phyloP scores from a whole-genome alignment of 2,888 invertebrate genomes.

The Orthonychiurus folsomi region DNA sequence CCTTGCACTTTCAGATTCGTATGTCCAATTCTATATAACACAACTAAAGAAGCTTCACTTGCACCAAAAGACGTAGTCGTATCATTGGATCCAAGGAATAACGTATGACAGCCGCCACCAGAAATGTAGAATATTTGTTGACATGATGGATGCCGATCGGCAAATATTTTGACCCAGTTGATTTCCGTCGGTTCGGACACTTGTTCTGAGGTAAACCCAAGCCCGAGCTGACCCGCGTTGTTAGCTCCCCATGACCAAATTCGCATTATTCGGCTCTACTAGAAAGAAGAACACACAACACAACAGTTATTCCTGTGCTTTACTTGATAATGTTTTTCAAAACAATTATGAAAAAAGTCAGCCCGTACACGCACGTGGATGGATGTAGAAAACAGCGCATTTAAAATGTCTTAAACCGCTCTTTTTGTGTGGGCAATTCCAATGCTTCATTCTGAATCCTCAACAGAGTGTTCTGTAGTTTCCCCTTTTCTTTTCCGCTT shows the following conservation, averaged over 20 bases:
- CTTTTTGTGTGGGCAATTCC: too few species aligned
- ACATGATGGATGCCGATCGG: neutral
- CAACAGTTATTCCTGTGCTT: too few species aligned
- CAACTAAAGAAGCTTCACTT: neutral
- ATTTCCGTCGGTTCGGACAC: slow-evolving; percentile 29
- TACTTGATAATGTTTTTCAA: too few species aligned
- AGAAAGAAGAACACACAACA: too few species aligned
- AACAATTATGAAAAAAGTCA: too few species aligned
- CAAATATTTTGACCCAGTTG: neutral
- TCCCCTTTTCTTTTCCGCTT: too few species aligned
- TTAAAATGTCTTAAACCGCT: too few species aligned
- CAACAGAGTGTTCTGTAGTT: too few species aligned
- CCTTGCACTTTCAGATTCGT: neutral
- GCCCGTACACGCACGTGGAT: too few species aligned
- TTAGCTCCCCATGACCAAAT: slow-evolving; percentile 39
- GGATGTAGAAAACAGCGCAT: too few species aligned
- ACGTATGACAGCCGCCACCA: slow-evolving; percentile 29
- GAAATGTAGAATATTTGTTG: slow-evolving; percentile 11
- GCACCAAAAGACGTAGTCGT: neutral
- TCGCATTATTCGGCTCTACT: too few species aligned
- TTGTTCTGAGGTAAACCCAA: slow-evolving; percentile 33
- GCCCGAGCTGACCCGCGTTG: slow-evolving; percentile 30
- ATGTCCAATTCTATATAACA: neutral
- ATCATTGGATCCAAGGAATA: slow-evolving; percentile 11
- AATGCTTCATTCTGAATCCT: too few species aligned